Conservation (phyloP, 2,888 invertebrate genomes). For the Meta bourneti region DNA sequence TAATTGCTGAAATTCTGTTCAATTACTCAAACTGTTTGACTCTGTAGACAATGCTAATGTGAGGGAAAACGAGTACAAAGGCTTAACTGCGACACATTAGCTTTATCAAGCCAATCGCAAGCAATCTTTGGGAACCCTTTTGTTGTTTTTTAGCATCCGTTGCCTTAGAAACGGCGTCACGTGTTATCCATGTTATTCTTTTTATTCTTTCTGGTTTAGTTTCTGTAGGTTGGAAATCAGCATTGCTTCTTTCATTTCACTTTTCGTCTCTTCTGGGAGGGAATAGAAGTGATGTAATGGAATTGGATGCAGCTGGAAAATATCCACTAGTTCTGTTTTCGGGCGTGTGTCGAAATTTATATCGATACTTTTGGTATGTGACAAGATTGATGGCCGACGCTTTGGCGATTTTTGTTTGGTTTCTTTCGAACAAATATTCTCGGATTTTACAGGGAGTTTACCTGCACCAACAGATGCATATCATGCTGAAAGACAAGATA, state of each 20-base stretch:
- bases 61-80: no score
- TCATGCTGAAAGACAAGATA: no score
- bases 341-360: not conserved
- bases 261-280: not conserved
- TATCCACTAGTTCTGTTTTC: constrained; percentile 5
- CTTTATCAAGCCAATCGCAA: not conserved
- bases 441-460: no score
- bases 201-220: not conserved
- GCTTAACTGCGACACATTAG: no score
- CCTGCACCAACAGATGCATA: no score
- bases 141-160: not conserved
- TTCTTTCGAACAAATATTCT: no score
- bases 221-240: constrained; percentile 10
- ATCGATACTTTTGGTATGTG: not conserved
- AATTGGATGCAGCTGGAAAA: constrained; percentile 11
- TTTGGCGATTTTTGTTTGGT: no score
- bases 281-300: not conserved
- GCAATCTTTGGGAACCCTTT: not conserved
- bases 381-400: no score
- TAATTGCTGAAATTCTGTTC: no score
- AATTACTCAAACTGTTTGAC: no score
- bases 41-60: no score
- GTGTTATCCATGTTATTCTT: not conserved
- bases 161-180: not conserved
- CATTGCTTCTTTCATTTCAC: not conserved